These are phyloP conservation scores for Babylonia areolata DNA, from an alignment of 1,140 invertebrate genomes.

Conservation along the genomic window DNA sequence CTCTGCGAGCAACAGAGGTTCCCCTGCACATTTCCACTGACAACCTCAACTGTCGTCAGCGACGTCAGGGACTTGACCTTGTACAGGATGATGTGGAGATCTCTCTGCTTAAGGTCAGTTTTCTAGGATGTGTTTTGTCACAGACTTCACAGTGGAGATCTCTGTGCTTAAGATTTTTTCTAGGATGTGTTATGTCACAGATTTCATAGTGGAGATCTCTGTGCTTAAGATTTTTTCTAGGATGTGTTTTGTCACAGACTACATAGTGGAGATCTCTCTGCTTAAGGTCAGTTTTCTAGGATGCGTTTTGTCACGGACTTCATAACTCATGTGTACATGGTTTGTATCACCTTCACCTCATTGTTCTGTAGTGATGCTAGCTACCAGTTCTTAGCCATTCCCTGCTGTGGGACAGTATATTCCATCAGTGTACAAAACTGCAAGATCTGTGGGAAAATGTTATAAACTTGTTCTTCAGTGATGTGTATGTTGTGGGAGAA, in stretches of 20 bases:
- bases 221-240: slow-evolving; percentile 75
- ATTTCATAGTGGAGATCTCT: slow-evolving; percentile 83
- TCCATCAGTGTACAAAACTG: too few relatives aligned
- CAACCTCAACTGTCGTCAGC: slow-evolving; percentile 83
- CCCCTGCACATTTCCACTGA: slow-evolving; percentile 76
- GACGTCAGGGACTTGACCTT: slow-evolving; percentile 85
- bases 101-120: slow-evolving; percentile 79
- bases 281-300: slow-evolving; percentile 65
- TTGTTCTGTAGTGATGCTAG: too few relatives aligned
- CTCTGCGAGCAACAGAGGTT: slow-evolving; percentile 73
- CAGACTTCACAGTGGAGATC: slow-evolving; percentile 80
- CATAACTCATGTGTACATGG: too few relatives aligned
- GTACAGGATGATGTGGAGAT: slow-evolving; percentile 88
- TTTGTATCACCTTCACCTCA: too few relatives aligned
- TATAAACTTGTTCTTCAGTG: too few relatives aligned
- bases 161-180: slow-evolving; percentile 79
- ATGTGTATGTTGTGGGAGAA: too few relatives aligned
- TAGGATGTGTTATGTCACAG: background rate
- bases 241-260: background rate
- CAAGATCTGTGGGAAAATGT: too few relatives aligned
- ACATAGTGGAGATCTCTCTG: slow-evolving; percentile 85
- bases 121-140: background rate
- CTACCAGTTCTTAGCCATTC: too few relatives aligned
- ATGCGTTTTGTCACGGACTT: background rate
- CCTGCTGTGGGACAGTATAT: too few relatives aligned